These are phyloP conservation scores for Myripristis jacobus DNA, from an alignment of 2,797 vertebrate genomes.

Conservation along the genomic window DNA sequence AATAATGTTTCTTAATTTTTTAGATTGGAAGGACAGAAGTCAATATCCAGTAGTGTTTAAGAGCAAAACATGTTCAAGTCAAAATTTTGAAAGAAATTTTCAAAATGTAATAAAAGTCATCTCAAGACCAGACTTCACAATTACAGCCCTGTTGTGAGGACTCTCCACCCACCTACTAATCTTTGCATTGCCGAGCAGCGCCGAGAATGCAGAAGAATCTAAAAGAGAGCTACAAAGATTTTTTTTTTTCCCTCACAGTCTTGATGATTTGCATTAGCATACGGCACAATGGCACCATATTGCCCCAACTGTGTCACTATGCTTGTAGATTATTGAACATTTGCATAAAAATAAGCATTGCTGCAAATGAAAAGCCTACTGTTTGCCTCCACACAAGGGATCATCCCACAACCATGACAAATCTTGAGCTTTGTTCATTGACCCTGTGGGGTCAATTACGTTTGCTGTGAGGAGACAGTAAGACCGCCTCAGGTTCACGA, in stretches of 20 bases:
- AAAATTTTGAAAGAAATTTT: neutral
- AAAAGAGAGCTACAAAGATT: constrained; percentile 13
- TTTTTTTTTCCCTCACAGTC: constrained; percentile 8
- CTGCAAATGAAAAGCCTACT: constrained; percentile 53
- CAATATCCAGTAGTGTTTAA: constrained; percentile 11
- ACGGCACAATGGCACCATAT: constrained; percentile 37
- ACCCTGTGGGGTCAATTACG: constrained; percentile 77
- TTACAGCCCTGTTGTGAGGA: constrained; percentile 34
- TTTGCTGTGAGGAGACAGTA: constrained; percentile 52
- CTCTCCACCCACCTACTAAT: constrained; percentile 50
- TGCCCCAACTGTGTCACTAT: constrained; percentile 50
- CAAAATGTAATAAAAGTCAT: constrained; percentile 19
- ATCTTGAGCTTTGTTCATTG: constrained; percentile 71
- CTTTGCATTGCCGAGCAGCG: constrained; percentile 55
- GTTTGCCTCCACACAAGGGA: constrained; percentile 44
- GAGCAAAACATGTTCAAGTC: constrained; percentile 4
- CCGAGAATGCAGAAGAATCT: constrained; percentile 57
- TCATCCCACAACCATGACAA: constrained; percentile 55
- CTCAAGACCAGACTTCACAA: constrained; percentile 40
- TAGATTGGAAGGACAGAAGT: neutral
- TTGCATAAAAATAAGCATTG: constrained; percentile 70
- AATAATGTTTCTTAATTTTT: too few relatives aligned
- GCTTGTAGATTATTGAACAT: constrained; percentile 63
- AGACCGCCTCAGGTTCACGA: constrained; percentile 57
- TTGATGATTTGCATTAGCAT: constrained; percentile 54